A percentile compares a stretch with the other conserved stretches of the same genome.
Conservation (phyloP, 92 coral and sea anemone genomes). For the Desmophyllum pertusum region DNA sequence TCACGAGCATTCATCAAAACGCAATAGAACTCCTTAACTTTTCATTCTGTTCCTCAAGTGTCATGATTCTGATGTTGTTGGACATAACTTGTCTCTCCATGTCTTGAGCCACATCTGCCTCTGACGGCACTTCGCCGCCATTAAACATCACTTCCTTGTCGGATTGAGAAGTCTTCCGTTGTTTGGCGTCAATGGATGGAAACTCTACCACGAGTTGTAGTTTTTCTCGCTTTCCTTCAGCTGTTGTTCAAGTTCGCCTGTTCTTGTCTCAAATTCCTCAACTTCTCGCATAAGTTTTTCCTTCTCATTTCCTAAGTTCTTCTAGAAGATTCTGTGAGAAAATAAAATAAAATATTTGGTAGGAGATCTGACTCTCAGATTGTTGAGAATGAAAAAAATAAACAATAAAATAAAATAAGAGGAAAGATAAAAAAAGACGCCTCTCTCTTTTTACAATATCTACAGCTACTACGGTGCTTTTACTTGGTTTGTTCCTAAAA, state of each 20-base stretch:
- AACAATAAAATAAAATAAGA: neutral
- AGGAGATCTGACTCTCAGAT: neutral
- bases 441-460: too few species aligned
- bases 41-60: slow-evolving; percentile 91
- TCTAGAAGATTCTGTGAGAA: slow-evolving; percentile 65
- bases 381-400: neutral
- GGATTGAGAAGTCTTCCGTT: slow-evolving; percentile 2
- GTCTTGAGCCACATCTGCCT: slow-evolving; percentile 76
- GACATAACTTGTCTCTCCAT: slow-evolving; percentile 96
- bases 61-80: slow-evolving; percentile 87
- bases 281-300: slow-evolving; percentile 63
- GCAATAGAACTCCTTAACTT: slow-evolving; percentile 90
- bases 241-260: slow-evolving; percentile 66
- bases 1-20: slow-evolving; percentile 70
- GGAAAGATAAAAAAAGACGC: too few species aligned
- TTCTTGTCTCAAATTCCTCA: slow-evolving; percentile 64
- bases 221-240: slow-evolving; percentile 80
- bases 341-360: too few species aligned
- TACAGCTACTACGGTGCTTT: too few species aligned
- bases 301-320: slow-evolving; percentile 73
- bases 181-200: slow-evolving; percentile 81
- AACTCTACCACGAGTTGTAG: slow-evolving; percentile 79
- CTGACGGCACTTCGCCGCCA: slow-evolving; percentile 52
- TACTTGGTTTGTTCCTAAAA: too few species aligned
- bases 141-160: slow-evolving; percentile 47